phyloP scores from a whole-genome alignment of 2,888 invertebrate genomes.

The Brachyptera risi region DNA sequence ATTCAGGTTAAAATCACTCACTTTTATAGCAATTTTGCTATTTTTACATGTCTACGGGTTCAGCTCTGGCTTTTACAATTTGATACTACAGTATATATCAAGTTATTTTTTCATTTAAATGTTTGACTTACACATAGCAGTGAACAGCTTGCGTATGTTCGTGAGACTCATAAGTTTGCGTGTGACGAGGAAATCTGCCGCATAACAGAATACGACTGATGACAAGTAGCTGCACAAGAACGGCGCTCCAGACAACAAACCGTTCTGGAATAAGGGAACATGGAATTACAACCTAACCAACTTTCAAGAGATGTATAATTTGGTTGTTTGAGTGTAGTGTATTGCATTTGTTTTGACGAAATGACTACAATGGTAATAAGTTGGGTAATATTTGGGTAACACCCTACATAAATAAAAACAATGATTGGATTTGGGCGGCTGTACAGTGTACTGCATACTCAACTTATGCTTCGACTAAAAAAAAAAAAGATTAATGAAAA shows the following conservation, averaged over 20 bases:
- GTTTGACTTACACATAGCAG: slow-evolving; percentile 51
- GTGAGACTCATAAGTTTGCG: slow-evolving; percentile 56
- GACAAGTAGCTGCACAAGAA: slow-evolving; percentile 67
- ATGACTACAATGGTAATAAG: too few relatives aligned
- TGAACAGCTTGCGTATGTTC: slow-evolving; percentile 64
- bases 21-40: too few relatives aligned
- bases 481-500: too few relatives aligned
- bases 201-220: slow-evolving; percentile 64
- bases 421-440: too few relatives aligned
- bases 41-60: too few relatives aligned
- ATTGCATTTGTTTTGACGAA: neutral
- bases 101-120: neutral
- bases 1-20: too few relatives aligned
- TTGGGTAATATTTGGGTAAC: too few relatives aligned
- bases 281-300: slow-evolving; percentile 23
- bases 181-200: slow-evolving; percentile 60
- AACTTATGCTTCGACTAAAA: too few relatives aligned
- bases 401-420: too few relatives aligned
- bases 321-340: neutral
- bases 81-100: neutral
- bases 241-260: slow-evolving; percentile 61
- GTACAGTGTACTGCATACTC: too few relatives aligned
- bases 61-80: neutral
- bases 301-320: neutral
- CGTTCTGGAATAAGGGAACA: slow-evolving; percentile 50